Conservation (phyloP, 1,140 invertebrate species). For the Pogonus chalceus region DNA sequence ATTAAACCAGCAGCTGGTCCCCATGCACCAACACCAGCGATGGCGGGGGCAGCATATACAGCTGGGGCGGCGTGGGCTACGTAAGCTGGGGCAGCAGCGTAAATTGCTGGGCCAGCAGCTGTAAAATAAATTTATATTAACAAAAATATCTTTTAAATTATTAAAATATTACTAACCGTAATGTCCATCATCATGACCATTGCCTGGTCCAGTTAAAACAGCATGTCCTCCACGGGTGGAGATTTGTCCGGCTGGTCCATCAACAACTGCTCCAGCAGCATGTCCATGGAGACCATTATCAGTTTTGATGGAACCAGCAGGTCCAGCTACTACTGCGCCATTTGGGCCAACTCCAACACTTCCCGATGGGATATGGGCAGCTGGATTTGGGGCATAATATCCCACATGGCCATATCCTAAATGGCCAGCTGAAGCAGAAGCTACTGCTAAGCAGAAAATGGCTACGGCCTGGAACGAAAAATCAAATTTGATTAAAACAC, state of each 20-base stretch:
- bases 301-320: background rate
- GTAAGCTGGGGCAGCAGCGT: background rate
- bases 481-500: too few relatives aligned
- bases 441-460: background rate
- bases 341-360: background rate
- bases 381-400: background rate
- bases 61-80: background rate
- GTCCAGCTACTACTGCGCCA: background rate
- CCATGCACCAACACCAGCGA: background rate
- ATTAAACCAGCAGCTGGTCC: background rate
- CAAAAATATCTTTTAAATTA: too few relatives aligned
- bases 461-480: background rate
- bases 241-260: background rate
- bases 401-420: background rate
- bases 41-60: background rate
- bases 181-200: background rate
- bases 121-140: background rate
- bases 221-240: background rate
- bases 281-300: background rate
- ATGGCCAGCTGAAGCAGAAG: background rate
- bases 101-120: background rate
- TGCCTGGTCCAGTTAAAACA: background rate
- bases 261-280: background rate
- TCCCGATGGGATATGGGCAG: background rate
- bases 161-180: too few relatives aligned